Evolutionary conservation across 1,140 invertebrate species (phyloP).

Genomic region (Nautilus pompilius): DNA sequence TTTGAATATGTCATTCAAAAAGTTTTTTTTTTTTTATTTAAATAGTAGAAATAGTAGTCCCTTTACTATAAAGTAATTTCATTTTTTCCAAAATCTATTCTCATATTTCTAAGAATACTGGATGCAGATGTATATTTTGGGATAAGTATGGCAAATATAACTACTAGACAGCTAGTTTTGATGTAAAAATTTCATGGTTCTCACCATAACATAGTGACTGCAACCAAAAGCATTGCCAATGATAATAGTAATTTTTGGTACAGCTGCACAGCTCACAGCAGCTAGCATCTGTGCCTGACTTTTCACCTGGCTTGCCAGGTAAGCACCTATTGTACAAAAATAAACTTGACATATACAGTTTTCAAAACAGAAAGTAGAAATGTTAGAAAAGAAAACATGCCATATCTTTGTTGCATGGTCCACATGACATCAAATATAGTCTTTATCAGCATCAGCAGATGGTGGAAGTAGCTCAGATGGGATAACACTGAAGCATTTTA

Average conservation of each 20-base stretch:
- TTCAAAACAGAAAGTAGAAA: not conserved
- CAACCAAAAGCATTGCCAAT: conserved; percentile 51
- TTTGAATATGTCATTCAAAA: too few relatives aligned
- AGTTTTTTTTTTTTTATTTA: too few relatives aligned
- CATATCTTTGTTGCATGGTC: too few relatives aligned
- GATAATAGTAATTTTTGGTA: conserved; percentile 56
- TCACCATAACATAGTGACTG: conserved; percentile 54
- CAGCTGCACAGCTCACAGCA: conserved; percentile 47
- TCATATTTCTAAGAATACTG: not conserved
- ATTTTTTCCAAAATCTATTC: not conserved
- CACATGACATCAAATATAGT: too few relatives aligned
- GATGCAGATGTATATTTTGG: not conserved
- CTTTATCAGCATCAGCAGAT: too few relatives aligned
- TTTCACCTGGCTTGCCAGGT: conserved; percentile 31
- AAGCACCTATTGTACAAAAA: conserved; percentile 21
- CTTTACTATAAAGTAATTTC: not conserved
- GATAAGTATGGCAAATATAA: not conserved
- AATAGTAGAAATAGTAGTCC: not conserved
- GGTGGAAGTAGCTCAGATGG: too few relatives aligned
- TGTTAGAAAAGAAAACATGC: not conserved
- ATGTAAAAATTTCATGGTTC: not conserved
- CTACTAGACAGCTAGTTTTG: not conserved
- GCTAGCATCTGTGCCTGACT: conserved; percentile 51
- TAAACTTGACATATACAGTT: not conserved
- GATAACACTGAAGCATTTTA: too few relatives aligned